A percentile compares a stretch with the other conserved stretches of the same genome.
phyloP scores from a whole-genome alignment of 2,113 vertebrate species.

The Cephalophus harveyi region DNA sequence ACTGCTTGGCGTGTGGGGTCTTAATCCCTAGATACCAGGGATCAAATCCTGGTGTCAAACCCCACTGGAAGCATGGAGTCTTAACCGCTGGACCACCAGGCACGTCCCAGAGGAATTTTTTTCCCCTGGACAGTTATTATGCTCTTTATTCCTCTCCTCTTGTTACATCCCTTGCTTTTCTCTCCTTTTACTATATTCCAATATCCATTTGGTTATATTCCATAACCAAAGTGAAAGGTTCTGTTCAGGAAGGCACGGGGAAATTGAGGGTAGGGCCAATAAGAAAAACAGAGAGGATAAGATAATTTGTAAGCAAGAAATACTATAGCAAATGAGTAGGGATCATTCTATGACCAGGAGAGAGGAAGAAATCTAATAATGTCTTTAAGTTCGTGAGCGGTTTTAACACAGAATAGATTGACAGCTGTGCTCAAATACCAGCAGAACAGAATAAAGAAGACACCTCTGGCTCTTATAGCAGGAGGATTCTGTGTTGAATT shows the following conservation, averaged over 20 bases:
- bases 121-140: too few species aligned
- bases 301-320: neutral
- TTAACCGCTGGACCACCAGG: fast-evolving
- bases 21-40: neutral
- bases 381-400: neutral
- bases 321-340: neutral
- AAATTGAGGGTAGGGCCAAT: neutral
- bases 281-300: neutral
- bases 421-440: neutral
- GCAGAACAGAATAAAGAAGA: neutral
- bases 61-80: neutral
- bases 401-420: conserved; percentile 14
- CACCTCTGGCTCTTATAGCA: neutral
- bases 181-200: neutral
- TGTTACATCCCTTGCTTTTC: neutral
- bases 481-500: neutral
- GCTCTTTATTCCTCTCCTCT: neutral
- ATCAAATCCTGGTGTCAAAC: neutral
- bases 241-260: neutral
- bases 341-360: neutral
- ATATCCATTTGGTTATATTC: neutral
- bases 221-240: neutral
- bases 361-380: neutral
- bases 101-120: neutral
- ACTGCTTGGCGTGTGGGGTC: neutral